phyloP scores from a whole-genome alignment of 2,113 vertebrate species.

The Tragelaphus imberbis region DNA sequence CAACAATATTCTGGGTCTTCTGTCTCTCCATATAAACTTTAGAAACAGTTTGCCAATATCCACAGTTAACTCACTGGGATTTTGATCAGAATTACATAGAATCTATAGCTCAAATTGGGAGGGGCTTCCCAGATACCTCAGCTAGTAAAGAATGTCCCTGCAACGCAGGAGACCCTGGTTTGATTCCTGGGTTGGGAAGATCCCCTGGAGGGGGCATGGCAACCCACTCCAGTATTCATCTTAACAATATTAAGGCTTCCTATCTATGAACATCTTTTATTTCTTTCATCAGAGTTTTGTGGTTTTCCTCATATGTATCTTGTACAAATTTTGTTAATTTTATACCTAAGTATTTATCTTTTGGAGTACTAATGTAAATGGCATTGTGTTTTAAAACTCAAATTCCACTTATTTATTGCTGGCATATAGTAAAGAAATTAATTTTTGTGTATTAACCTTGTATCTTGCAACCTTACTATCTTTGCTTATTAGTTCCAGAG shows the following conservation, averaged over 20 bases:
- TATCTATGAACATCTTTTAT: not conserved
- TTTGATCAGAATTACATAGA: not conserved
- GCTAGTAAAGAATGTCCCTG: not conserved
- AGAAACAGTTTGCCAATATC: not conserved
- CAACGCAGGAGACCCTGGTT: fast-evolving
- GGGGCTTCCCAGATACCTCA: not conserved
- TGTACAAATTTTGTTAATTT: not conserved
- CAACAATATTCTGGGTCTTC: not conserved
- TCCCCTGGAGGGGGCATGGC: not conserved
- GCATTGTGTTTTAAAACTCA: not conserved
- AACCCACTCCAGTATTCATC: not conserved
- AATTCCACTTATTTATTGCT: not conserved
- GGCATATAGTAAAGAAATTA: not conserved
- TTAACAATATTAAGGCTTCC: not conserved
- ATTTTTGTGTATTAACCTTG: not conserved
- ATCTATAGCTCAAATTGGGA: not conserved
- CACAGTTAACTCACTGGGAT: not conserved
- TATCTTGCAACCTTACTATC: not conserved
- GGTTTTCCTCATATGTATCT: not conserved
- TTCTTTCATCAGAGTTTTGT: not conserved
- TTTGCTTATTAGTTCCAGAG: not conserved
- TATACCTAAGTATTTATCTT: not conserved
- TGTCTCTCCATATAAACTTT: not conserved
- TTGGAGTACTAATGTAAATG: not conserved
- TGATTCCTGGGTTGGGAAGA: not conserved